Conservation (phyloP, 2,113 vertebrate species). For the Cygnus atratus region DNA sequence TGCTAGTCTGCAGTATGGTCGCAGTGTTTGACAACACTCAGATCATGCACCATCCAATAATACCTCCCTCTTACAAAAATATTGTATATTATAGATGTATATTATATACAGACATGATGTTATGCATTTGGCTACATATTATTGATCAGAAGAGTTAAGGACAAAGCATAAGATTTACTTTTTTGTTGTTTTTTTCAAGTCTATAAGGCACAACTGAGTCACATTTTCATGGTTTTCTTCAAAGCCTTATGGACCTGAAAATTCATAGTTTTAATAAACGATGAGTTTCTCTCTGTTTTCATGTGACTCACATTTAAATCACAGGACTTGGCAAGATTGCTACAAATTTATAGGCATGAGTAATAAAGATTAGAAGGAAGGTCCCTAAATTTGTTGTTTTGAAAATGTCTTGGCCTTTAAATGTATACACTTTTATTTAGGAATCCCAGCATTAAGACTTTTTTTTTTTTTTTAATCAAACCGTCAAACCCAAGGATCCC, state of each 20-base stretch:
- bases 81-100: background rate
- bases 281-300: background rate
- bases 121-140: background rate
- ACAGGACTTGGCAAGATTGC: background rate
- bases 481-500: background rate
- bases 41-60: background rate
- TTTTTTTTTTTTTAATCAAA: background rate
- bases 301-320: background rate
- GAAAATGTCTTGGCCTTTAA: background rate
- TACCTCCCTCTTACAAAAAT: background rate
- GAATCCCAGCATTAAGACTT: background rate
- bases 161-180: background rate
- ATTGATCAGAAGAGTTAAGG: background rate
- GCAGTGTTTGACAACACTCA: background rate
- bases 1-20: background rate
- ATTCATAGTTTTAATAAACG: slow-evolving; percentile 27
- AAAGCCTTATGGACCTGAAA: background rate
- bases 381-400: background rate
- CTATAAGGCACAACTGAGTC: background rate
- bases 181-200: background rate
- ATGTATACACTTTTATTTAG: background rate
- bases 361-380: background rate
- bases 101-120: background rate
- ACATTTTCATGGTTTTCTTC: background rate
- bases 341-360: background rate